A percentile compares a stretch with the other conserved stretches of the same genome.
phyloP scores from a whole-genome alignment of 1,140 invertebrate species.

The Neodiprion fabricii region DNA sequence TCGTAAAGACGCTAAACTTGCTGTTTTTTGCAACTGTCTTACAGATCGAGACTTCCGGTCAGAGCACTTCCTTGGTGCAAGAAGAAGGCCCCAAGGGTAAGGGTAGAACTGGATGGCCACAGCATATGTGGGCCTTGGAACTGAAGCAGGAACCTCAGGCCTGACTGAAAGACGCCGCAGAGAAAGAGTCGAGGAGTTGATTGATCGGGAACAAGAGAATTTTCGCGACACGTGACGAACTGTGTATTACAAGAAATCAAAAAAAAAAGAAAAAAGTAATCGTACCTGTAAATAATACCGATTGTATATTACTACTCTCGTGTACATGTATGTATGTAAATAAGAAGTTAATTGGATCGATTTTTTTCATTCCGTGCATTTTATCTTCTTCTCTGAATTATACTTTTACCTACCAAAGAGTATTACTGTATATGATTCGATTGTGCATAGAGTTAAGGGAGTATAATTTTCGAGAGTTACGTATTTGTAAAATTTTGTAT shows the following conservation, averaged over 20 bases:
- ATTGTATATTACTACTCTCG: neutral
- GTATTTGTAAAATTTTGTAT: constrained; percentile 2
- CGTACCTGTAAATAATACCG: neutral
- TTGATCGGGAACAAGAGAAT: no score
- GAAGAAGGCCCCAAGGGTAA: constrained; percentile 65
- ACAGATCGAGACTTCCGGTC: constrained; percentile 50
- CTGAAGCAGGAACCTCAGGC: constrained; percentile 75
- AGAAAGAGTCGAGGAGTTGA: no score
- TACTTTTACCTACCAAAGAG: neutral
- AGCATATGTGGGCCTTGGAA: constrained; percentile 92
- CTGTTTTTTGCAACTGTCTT: constrained; percentile 26
- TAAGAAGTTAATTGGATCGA: no score
- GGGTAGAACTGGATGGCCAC: constrained; percentile 92
- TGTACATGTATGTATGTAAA: neutral
- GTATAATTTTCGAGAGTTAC: neutral
- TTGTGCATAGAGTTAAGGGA: no score
- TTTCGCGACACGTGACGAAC: no score
- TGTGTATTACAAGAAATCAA: neutral
- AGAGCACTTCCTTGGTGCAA: constrained; percentile 30
- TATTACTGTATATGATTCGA: neutral
- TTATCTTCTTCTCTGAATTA: neutral
- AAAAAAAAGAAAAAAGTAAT: no score
- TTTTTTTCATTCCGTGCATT: no score
- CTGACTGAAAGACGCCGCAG: constrained; percentile 33
- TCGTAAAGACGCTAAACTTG: neutral